A percentile compares a stretch with the other conserved stretches of the same genome.
Evolutionary conservation across 2,888 invertebrate species (phyloP).

Genomic region (Polymixis lichenea): DNA sequence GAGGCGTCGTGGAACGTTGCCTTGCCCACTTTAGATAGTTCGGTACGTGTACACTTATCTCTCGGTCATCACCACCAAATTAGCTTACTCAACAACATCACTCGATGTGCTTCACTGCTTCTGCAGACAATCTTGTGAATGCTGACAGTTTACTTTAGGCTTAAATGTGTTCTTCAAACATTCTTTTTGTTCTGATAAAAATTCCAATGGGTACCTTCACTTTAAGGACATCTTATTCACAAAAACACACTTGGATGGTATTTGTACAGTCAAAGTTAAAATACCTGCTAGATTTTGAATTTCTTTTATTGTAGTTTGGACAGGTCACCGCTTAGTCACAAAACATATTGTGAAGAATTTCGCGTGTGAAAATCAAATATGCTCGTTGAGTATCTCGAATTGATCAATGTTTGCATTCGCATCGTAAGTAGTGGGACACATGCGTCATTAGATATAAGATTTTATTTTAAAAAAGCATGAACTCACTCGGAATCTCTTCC

Average conservation of each 20-base stretch:
- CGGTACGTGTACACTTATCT: conserved; percentile 63
- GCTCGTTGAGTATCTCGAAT: conserved; percentile 62
- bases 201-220: neutral
- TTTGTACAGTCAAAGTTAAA: neutral
- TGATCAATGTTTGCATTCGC: conserved; percentile 67
- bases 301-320: conserved; percentile 22
- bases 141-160: neutral
- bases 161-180: neutral
- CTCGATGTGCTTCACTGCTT: conserved; percentile 40
- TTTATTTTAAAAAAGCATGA: conserved; percentile 30
- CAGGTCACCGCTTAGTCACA: conserved; percentile 38
- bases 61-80: conserved; percentile 61
- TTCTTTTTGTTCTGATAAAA: neutral
- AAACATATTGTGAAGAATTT: conserved; percentile 53
- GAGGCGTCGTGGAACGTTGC: conserved; percentile 60
- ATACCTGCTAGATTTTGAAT: neutral
- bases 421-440: conserved; percentile 56
- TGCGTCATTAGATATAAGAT: conserved; percentile 44
- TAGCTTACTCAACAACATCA: conserved; percentile 48
- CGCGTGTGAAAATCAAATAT: conserved; percentile 73
- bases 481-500: conserved; percentile 8
- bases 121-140: conserved; percentile 16
- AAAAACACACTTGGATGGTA: conserved; percentile 1
- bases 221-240: neutral
- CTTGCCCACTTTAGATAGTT: conserved; percentile 68